These are phyloP conservation scores for Herpetotheres cachinnans DNA, from an alignment of 2,113 vertebrate genomes.

Conservation along the genomic window DNA sequence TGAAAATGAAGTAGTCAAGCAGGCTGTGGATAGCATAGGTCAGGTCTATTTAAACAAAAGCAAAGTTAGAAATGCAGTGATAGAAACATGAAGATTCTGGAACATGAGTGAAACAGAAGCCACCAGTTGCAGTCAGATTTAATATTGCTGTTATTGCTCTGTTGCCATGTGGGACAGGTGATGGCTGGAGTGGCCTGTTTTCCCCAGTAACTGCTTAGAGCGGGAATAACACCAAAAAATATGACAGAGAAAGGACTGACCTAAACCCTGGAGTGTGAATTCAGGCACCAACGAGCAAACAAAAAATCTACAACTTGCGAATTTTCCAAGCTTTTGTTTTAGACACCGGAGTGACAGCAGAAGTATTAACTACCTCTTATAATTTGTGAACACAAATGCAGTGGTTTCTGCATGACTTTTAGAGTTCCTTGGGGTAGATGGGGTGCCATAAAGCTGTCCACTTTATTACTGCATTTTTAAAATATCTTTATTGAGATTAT, in stretches of 20 bases:
- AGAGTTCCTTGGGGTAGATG: not conserved
- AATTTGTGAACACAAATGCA: not conserved
- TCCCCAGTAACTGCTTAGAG: not conserved
- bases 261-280: not conserved
- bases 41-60: not conserved
- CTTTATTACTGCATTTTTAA: not conserved
- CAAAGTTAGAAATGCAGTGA: not conserved
- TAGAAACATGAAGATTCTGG: not conserved
- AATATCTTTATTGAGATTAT: not conserved
- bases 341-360: not conserved
- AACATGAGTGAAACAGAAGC: not conserved
- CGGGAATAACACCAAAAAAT: not conserved
- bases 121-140: not conserved
- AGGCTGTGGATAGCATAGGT: not conserved
- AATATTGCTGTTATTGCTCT: not conserved
- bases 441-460: not conserved
- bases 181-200: not conserved
- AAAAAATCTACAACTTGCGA: not conserved
- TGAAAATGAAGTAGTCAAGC: slow-evolving; percentile 36
- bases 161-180: not conserved
- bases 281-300: not conserved
- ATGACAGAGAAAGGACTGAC: not conserved
- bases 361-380: not conserved
- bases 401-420: not conserved
- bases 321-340: not conserved